Percentiles rank a stretch among this genome's conserved stretches.
Evolutionary conservation across 2,888 invertebrate species (phyloP).

Genomic region (Tipula lateralis): DNA sequence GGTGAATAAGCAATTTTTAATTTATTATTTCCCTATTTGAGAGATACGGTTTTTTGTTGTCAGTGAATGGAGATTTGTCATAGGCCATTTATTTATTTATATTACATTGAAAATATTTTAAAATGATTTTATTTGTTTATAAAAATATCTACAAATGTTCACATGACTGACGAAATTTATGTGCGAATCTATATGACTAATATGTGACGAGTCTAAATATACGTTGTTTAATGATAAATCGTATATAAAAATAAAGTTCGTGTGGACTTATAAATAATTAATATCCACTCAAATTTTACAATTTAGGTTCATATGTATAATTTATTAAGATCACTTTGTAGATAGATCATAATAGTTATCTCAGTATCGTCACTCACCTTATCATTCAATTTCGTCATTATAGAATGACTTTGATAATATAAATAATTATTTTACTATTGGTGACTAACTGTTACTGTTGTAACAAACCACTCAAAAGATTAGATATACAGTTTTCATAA

Average conservation of each 20-base stretch:
- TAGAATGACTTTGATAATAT: background rate
- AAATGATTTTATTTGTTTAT: background rate
- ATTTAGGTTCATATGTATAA: background rate
- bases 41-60: background rate
- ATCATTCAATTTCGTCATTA: background rate
- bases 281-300: background rate
- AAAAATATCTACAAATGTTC: background rate
- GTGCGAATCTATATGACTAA: background rate
- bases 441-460: too few species aligned
- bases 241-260: background rate
- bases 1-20: background rate
- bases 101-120: background rate
- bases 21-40: background rate
- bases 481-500: too few species aligned
- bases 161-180: background rate
- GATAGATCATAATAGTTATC: background rate
- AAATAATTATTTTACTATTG: too few species aligned
- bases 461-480: too few species aligned
- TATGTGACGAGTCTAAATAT: background rate
- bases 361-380: background rate
- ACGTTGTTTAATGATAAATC: background rate
- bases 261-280: background rate
- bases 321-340: background rate
- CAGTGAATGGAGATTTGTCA: background rate
- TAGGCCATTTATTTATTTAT: background rate